phyloP scores from a whole-genome alignment of 2,797 vertebrate species.

The Microhierax caerulescens region DNA sequence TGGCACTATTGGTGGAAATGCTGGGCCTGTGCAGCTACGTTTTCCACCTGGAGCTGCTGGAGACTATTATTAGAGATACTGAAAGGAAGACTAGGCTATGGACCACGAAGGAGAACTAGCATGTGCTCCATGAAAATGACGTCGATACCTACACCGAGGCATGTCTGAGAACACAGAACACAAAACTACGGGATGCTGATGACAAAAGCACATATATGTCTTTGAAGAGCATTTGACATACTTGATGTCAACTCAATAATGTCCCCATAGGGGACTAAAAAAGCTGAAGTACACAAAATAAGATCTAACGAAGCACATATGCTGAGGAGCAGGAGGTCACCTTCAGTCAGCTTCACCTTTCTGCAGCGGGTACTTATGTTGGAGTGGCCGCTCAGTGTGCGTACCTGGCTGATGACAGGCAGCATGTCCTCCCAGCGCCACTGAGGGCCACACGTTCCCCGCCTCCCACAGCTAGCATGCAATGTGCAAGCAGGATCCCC shows the following conservation, averaged over 20 bases:
- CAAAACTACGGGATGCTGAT: neutral
- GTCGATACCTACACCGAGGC: neutral
- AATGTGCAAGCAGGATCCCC: neutral
- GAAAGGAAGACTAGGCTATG: neutral
- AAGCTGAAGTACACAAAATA: neutral
- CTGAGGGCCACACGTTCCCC: fast-evolving
- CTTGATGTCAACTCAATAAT: neutral
- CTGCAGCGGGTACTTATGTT: neutral
- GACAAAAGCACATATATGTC: neutral
- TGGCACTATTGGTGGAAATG: neutral
- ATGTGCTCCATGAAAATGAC: neutral
- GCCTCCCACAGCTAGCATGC: neutral
- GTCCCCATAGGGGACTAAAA: neutral
- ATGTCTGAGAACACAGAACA: neutral
- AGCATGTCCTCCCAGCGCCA: neutral
- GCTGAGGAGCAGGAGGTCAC: fast-evolving
- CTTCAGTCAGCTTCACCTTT: neutral
- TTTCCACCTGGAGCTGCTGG: neutral
- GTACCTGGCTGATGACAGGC: neutral
- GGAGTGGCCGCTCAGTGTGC: neutral
- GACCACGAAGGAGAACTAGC: fast-evolving
- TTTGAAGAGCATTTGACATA: neutral
- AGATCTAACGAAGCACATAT: fast-evolving
- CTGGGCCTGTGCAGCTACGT: neutral
- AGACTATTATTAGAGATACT: neutral